A percentile compares a stretch with the other conserved stretches of the same genome.
phyloP scores from a whole-genome alignment of 2,113 vertebrate genomes.

The Sardina pilchardus region DNA sequence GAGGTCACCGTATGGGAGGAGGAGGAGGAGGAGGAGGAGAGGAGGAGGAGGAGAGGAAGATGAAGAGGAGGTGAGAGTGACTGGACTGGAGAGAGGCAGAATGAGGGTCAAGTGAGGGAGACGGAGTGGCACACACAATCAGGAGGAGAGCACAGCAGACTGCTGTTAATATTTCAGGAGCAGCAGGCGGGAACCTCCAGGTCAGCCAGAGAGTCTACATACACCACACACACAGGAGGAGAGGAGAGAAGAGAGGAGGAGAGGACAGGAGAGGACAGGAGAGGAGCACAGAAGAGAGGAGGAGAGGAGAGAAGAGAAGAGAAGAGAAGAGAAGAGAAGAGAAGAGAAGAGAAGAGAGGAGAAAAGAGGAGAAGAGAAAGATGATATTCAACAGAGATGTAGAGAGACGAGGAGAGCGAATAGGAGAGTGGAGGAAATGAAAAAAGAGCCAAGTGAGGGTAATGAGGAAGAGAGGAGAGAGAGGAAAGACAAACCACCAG shows the following conservation, averaged over 20 bases:
- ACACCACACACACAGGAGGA: not conserved
- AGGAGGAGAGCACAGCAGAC: conserved; percentile 17
- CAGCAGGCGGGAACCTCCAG: conserved; percentile 1
- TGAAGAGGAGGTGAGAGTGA: not conserved
- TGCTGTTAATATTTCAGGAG: conserved; percentile 16
- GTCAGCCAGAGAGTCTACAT: not conserved
- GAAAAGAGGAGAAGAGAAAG: not conserved
- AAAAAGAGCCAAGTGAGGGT: not conserved
- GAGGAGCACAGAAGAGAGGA: not conserved
- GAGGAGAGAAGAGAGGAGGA: not conserved
- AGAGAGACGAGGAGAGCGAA: not conserved
- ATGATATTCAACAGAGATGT: not conserved
- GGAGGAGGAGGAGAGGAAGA: not conserved
- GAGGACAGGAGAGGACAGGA: not conserved
- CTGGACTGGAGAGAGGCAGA: not conserved
- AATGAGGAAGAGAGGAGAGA: not conserved
- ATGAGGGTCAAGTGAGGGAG: not conserved
- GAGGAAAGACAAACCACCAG: not conserved
- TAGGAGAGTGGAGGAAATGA: not conserved
- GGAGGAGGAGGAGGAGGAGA: not conserved
- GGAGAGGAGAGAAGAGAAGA: not conserved
- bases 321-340: not conserved
- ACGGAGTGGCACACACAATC: not conserved
- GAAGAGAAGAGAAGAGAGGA: not conserved
- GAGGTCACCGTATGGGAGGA: not conserved